A percentile compares a stretch with the other conserved stretches of the same genome.
These are phyloP conservation scores for Enteromius mattozi DNA, from an alignment of 2,797 vertebrate genomes.

Conservation along the genomic window DNA sequence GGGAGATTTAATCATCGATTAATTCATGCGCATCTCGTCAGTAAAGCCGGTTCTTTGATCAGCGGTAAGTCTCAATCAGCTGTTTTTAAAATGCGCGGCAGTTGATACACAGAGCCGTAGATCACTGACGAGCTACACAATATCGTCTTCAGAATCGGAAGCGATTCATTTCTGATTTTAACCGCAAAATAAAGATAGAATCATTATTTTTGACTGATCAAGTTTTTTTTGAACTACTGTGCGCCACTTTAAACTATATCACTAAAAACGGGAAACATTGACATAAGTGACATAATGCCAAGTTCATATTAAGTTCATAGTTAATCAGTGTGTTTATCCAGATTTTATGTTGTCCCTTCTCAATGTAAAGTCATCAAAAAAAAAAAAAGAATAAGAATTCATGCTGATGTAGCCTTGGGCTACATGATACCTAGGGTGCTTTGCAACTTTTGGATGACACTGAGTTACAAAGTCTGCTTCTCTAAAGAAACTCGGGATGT, in stretches of 20 bases:
- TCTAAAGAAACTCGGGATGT: conserved; percentile 19
- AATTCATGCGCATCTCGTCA: too few relatives aligned
- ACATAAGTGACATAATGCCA: neutral
- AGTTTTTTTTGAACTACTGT: neutral
- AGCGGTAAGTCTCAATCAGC: too few relatives aligned
- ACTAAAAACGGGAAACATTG: neutral
- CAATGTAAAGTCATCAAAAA: neutral
- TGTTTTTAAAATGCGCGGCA: too few relatives aligned
- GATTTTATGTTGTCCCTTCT: neutral
- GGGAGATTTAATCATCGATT: too few relatives aligned
- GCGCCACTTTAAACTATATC: neutral
- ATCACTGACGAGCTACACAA: too few relatives aligned
- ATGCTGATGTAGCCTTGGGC: conserved; percentile 1
- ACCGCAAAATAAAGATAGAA: too few relatives aligned
- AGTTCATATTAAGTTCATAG: neutral
- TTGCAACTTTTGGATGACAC: conserved; percentile 2
- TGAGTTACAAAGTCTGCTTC: conserved; percentile 13
- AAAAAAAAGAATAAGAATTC: neutral
- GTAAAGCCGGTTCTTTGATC: too few relatives aligned
- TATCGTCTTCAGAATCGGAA: too few relatives aligned
- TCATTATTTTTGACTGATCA: neutral
- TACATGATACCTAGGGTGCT: conserved; percentile 10
- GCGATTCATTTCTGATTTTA: too few relatives aligned
- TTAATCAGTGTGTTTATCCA: neutral
- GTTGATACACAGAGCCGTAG: too few relatives aligned